These are phyloP conservation scores for Masticophis lateralis DNA, from an alignment of 2,797 vertebrate species.

Conservation along the genomic window DNA sequence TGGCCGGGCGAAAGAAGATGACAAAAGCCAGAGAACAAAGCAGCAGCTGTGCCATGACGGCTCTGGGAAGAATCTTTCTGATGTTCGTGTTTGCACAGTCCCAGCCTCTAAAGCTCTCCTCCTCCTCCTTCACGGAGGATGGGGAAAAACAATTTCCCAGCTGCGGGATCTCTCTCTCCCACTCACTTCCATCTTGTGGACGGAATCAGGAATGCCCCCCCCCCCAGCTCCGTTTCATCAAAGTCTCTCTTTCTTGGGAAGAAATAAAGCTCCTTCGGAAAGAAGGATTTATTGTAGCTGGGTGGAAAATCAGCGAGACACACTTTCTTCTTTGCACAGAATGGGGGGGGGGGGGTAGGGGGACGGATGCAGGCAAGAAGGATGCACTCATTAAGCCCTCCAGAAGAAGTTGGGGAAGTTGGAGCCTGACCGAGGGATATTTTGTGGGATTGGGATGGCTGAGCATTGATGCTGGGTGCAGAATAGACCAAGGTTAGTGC, in stretches of 20 bases:
- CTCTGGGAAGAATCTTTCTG: slow-evolving; percentile 6
- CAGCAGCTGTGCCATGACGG: slow-evolving; percentile 42
- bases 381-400: background rate
- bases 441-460: background rate
- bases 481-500: background rate
- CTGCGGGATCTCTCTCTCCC: slow-evolving; percentile 44
- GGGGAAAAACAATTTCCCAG: background rate
- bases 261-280: background rate
- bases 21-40: slow-evolving; percentile 52
- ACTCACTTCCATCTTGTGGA: slow-evolving; percentile 70
- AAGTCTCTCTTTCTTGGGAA: background rate
- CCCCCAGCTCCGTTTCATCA: background rate
- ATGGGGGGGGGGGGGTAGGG: background rate
- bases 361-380: background rate
- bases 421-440: background rate
- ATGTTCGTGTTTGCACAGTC: slow-evolving; percentile 4
- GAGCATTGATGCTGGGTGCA: background rate
- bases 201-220: slow-evolving; percentile 55
- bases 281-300: background rate
- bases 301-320: background rate
- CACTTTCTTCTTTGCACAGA: background rate
- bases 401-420: background rate
- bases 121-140: background rate
- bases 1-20: slow-evolving; percentile 31
- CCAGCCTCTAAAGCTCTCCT: background rate